Base-by-base conservation (phyloP, 2,888 invertebrate species). In the Phengaris alcon region DNA sequence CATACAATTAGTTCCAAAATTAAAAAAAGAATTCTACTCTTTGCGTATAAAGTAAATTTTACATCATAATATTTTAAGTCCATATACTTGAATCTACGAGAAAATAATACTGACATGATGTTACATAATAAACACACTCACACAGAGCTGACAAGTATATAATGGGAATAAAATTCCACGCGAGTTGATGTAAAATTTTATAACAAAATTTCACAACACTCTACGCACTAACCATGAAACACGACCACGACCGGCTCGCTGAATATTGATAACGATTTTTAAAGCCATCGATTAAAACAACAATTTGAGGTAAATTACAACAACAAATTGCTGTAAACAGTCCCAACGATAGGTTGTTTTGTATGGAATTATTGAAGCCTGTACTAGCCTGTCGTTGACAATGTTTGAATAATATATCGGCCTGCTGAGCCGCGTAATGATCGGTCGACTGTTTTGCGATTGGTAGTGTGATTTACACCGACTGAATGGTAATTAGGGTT, bases 311-410 rank as follows among this genome's bases (percentile, higher is more conserved):
- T 69, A 75, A 75, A 75, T 75, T 75, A 75, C 75, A 48, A 54
- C 13, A 48, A 68, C 69, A 78, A 75, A 77, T 75, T 74, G 76
- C 75, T 73, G 77, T 76, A 75, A 72, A 76, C 73, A 44, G 74
- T 55, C 51, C 70, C 78, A 76, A 79, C 74, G 77, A 78, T 77
- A 76, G 77, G 76, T 77, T 77, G 77, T 79, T 79, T 79, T 78
- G 78, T 78, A 78, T 77, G 77, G 79, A 79, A 80, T 80, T 79
- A 80, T 81, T 80, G 81, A 79, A 77, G 64, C 59, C 77, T 77
- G 79, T 77, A 75, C 79, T 70, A 59, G 74, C 69, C 77, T 74
- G 77, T 73, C 77, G 77, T 70, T 78, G 79, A 79, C 77, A 77
- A 70, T 74, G 69, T 69, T 77, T 81, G 80, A 81, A 80, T 80